phyloP scores from a whole-genome alignment of 2,888 invertebrate species.

The Phyllotreta cruciferae region DNA sequence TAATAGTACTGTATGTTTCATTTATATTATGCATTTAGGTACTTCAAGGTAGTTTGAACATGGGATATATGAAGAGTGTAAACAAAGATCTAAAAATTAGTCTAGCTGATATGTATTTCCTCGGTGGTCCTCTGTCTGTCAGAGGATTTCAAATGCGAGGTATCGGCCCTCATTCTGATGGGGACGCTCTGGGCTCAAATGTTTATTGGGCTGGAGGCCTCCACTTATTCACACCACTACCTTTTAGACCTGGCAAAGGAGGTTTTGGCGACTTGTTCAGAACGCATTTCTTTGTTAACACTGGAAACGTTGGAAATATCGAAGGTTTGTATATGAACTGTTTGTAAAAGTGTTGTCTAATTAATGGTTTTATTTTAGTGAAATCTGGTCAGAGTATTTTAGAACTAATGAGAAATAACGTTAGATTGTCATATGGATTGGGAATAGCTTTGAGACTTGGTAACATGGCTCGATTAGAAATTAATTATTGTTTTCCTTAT shows the following conservation, averaged over 20 bases:
- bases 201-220: slow-evolving; percentile 86
- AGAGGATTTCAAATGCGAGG: slow-evolving; percentile 89
- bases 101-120: slow-evolving; percentile 78
- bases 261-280: slow-evolving; percentile 85
- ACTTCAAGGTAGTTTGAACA: slow-evolving; percentile 72
- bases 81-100: slow-evolving; percentile 67
- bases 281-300: slow-evolving; percentile 88
- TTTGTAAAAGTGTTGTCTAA: background rate
- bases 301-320: slow-evolving; percentile 72
- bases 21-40: slow-evolving; percentile 63
- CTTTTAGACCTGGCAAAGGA: slow-evolving; percentile 80
- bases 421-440: slow-evolving; percentile 79
- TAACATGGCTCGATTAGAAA: slow-evolving; percentile 87
- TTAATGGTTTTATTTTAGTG: slow-evolving; percentile 9
- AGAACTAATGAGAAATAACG: slow-evolving; percentile 52
- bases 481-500: slow-evolving; percentile 89
- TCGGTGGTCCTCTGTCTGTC: slow-evolving; percentile 89
- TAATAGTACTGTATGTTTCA: slow-evolving; percentile 2
- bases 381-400: slow-evolving; percentile 32
- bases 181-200: slow-evolving; percentile 76
- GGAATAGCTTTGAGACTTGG: slow-evolving; percentile 87
- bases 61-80: slow-evolving; percentile 72
- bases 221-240: slow-evolving; percentile 90
- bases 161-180: slow-evolving; percentile 85
- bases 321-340: slow-evolving; percentile 25